Evolutionary conservation across 2,113 vertebrate genomes (phyloP), one percentile per base, ranked within the genome.

Genomic region (Hystrix cristata): DNA sequence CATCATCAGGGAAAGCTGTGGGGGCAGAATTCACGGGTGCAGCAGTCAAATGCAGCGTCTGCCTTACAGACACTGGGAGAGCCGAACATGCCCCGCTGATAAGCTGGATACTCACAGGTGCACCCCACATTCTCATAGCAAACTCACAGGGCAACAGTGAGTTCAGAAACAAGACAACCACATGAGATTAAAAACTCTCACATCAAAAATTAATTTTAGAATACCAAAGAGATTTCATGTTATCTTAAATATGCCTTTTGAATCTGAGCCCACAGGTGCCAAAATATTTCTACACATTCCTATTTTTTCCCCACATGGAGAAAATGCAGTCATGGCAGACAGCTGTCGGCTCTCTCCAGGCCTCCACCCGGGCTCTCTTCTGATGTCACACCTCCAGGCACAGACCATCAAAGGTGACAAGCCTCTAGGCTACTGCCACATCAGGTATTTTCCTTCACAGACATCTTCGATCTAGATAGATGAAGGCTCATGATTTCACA

Each of bases 161-260:
- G 55, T 89, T 60, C 80, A 71, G 67, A 80, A 43, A 59, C 15
- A 55, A 27, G 10, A 60, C 14, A 4, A 78, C 27, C 21, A 67
- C 23, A 34, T 34, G 8, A 7, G 21, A 69, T 38, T 25, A 48
- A 69, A 81, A 76, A 48, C 5, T 43, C 69, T 74, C 48, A 65
- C 3, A 10, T 10, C 81, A 76, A 74, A 67, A 16, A 62, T 93
- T 69, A 51, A 87, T 74, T 89, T 89, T 46, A 89, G 79, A 89
- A 82, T 3, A 59, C 38, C 60, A 62, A 31, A n/a, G 18, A 64
- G 43, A 86, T 0, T 0, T 60, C 29, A 14, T 1, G 43, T 43
- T 34, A 27, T 12, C 43, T 51, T 46, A 43, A 74, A 87, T 53
- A 34, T 8, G 78, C 34, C 15, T 83, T 86, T 57, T 60, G 90